Base-by-base conservation (phyloP, 2,888 invertebrate species). In the Spilosoma lubricipeda region DNA sequence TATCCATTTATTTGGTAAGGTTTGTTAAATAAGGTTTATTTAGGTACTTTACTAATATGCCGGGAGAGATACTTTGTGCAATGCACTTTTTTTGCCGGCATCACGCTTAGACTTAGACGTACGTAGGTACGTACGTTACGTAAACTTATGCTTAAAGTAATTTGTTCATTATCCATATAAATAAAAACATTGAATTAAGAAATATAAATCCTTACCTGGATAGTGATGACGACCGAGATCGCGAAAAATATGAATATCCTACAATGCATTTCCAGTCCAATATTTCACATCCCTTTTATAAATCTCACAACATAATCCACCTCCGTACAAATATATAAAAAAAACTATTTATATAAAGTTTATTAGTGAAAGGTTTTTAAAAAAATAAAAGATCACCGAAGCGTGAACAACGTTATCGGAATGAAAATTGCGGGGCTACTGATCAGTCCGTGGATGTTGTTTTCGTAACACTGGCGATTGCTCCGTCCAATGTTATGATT, bases 251-350 rank as follows among this genome's bases (percentile, higher is more conserved):
- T 86, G 81, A 93, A 81, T 77, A 86, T 88, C 80, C 89, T 87
- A 74, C 92, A 92, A 91, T 88, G 90, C 95, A 95, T 95, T 88
- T 92, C 91, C 86, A 85, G 78, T 83, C 78, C 77, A 87, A 85
- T 85, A 79, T 84, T 81, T 86, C 91, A 91, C 89, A 90, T 88
- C 86, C 87, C 91, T 90, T 56, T 89, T 86, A 86, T 91, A 91
- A 93, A 89, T 89, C 89, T 83, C 84, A 86, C 65, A 81, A 81
- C 88, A 90, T 89, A 82, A 69, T 80, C 75, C 73, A 73, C 75
- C 70, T 70, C 23, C 15, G 15, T 72, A 75, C 70, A 71, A 78
- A 74, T 73, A 70, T 65, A 74, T 68, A 65, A 71, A 71, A 52
- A 68, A 52, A 68, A 39, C 72, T 56, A 74, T 72, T 64, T 69